Percentiles rank a stretch among this genome's conserved stretches.
These are phyloP conservation scores for Trididemnum clinides DNA, from an alignment of 23 tunicate genomes.

Conservation along the genomic window DNA sequence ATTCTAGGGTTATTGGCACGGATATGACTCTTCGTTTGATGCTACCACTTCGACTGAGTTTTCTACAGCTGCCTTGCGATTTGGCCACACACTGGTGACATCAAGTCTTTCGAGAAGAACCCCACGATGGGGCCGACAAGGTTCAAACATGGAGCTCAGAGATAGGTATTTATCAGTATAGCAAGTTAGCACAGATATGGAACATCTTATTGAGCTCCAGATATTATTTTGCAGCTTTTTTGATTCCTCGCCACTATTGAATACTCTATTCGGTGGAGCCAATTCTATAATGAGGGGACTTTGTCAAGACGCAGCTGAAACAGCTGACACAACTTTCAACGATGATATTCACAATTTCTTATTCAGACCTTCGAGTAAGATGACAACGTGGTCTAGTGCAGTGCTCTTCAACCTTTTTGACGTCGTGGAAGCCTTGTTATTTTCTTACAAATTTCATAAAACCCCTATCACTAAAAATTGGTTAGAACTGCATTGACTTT, in stretches of 20 bases:
- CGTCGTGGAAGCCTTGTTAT: too few relatives aligned
- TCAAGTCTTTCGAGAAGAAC: slow-evolving; percentile 19
- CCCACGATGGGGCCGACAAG: slow-evolving; percentile 19
- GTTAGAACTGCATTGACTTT: too few relatives aligned
- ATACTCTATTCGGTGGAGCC: slow-evolving; percentile 47
- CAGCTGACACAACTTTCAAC: slow-evolving; percentile 22
- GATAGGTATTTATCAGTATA: slow-evolving; percentile 22
- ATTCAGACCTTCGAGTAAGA: slow-evolving; percentile 26
- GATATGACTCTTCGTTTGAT: slow-evolving; percentile 86
- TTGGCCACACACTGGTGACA: slow-evolving; percentile 83
- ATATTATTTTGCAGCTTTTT: slow-evolving; percentile 60
- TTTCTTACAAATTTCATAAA: too few relatives aligned
- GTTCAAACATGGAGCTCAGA: slow-evolving; percentile 2
- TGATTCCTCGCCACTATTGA: slow-evolving; percentile 52
- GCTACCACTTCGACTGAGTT: slow-evolving; percentile 73
- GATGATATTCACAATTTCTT: slow-evolving; percentile 43
- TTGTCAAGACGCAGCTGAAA: slow-evolving; percentile 55
- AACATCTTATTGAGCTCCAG: not conserved
- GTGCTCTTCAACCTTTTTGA: too few relatives aligned
- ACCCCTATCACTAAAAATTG: too few relatives aligned
- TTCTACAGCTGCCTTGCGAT: slow-evolving; percentile 75
- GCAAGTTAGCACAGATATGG: not conserved
- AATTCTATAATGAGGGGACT: slow-evolving; percentile 69
- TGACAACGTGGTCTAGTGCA: not conserved
- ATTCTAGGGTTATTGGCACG: slow-evolving; percentile 74